Evolutionary conservation across 2,113 vertebrate genomes (phyloP).

Genomic region (Cheirogaleus medius): DNA sequence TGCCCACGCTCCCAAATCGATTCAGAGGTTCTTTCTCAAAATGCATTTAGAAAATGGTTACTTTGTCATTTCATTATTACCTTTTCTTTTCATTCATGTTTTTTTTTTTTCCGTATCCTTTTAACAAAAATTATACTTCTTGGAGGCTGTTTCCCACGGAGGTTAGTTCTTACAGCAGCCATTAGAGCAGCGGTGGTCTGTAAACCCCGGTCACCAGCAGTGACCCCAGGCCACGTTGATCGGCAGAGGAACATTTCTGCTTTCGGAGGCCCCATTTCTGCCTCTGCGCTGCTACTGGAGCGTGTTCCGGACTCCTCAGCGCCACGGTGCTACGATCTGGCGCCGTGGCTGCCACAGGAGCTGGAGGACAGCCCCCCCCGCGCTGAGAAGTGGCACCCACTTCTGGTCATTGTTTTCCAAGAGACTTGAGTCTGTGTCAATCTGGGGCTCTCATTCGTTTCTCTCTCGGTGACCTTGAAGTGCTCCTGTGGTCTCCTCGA

Average conservation of each 20-base stretch:
- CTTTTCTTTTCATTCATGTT: background rate
- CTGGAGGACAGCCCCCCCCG: background rate
- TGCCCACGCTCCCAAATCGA: background rate
- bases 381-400: fast-evolving
- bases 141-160: background rate
- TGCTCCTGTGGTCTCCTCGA: background rate
- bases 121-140: background rate
- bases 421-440: background rate
- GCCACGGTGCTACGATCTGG: background rate
- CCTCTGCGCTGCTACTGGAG: background rate
- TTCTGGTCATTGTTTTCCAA: background rate
- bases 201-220: background rate
- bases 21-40: background rate
- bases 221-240: background rate
- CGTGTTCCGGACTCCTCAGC: background rate
- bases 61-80: background rate
- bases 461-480: background rate
- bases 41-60: background rate
- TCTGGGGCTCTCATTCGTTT: fast-evolving
- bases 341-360: background rate
- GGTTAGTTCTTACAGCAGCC: background rate
- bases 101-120: background rate
- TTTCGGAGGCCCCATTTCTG: background rate
- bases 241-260: background rate
- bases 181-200: background rate